Conservation (phyloP, 2,888 invertebrate species). For the Diadromus collaris region DNA sequence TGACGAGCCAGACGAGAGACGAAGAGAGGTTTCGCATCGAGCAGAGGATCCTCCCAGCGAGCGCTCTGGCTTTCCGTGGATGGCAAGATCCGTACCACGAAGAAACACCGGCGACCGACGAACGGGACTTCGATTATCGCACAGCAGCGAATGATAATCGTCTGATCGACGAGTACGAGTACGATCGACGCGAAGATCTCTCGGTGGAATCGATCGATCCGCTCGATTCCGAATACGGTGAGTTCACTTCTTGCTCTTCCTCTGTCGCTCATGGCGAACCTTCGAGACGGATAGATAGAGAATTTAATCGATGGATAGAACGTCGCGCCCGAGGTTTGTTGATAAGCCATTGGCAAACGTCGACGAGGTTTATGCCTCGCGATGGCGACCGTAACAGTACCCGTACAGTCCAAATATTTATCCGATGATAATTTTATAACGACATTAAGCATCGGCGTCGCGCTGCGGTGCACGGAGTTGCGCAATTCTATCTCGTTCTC, state of each 20-base stretch:
- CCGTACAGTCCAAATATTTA: slow-evolving; percentile 74
- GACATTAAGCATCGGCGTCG: slow-evolving; percentile 45
- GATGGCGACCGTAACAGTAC: slow-evolving; percentile 67
- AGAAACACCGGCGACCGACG: slow-evolving; percentile 30
- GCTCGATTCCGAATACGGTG: slow-evolving; percentile 60
- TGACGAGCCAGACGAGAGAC: slow-evolving; percentile 2
- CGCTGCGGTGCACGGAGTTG: slow-evolving; percentile 12
- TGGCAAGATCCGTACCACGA: slow-evolving; percentile 68
- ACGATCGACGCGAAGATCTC: slow-evolving; percentile 31
- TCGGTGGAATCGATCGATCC: slow-evolving; percentile 51
- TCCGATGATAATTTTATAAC: slow-evolving; percentile 55
- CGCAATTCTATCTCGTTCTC: slow-evolving; percentile 29
- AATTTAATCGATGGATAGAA: slow-evolving; percentile 21
- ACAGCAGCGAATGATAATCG: slow-evolving; percentile 19
- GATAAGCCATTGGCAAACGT: slow-evolving; percentile 61
- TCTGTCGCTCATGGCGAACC: neutral
- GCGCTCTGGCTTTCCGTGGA: slow-evolving; percentile 62
- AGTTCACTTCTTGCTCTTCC: slow-evolving; percentile 50
- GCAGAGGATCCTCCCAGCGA: slow-evolving; percentile 11
- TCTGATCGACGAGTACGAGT: slow-evolving; percentile 19
- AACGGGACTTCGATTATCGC: slow-evolving; percentile 41
- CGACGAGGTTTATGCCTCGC: slow-evolving; percentile 45
- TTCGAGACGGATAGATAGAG: neutral
- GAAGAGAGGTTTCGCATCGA: slow-evolving; percentile 40
- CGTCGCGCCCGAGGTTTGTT: slow-evolving; percentile 58